Conservation (phyloP, 2,113 vertebrate species). For the Chunga burmeisteri region DNA sequence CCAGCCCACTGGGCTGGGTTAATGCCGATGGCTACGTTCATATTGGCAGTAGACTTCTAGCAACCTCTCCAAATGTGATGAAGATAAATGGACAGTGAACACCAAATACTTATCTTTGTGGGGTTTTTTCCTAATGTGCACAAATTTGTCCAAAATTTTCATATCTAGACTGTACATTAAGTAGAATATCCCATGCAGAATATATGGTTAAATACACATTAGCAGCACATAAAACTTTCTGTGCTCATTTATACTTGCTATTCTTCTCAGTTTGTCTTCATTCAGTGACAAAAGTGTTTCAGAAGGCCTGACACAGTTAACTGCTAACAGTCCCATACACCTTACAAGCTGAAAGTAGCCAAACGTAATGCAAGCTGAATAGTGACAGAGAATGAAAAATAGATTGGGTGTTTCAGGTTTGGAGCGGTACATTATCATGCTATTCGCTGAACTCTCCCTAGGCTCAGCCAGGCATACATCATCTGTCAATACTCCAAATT, state of each 20-base stretch:
- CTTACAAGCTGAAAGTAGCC: not conserved
- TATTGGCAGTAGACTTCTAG: not conserved
- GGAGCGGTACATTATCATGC: conserved; percentile 29
- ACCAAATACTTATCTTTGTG: not conserved
- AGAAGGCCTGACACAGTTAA: not conserved
- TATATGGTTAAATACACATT: not conserved
- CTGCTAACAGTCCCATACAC: not conserved
- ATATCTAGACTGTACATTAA: not conserved
- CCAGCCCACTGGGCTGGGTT: not conserved
- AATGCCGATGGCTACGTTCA: not conserved
- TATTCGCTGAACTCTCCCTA: not conserved
- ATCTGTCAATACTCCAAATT: conserved; percentile 46
- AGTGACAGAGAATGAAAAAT: conserved; percentile 52
- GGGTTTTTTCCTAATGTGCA: not conserved
- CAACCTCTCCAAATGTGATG: not conserved
- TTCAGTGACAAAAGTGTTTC: not conserved
- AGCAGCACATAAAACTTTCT: not conserved
- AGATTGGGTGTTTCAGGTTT: conserved; percentile 5
- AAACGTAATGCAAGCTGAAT: conserved; percentile 17
- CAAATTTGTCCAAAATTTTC: not conserved
- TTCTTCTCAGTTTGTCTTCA: not conserved
- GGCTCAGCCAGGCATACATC: conserved; percentile 12
- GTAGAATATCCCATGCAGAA: not conserved
- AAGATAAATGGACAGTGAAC: not conserved
- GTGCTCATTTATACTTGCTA: not conserved